A percentile compares a stretch with the other conserved stretches of the same genome.
Evolutionary conservation across 2,888 invertebrate genomes (phyloP).

Genomic region (Microctonus brassicae): DNA sequence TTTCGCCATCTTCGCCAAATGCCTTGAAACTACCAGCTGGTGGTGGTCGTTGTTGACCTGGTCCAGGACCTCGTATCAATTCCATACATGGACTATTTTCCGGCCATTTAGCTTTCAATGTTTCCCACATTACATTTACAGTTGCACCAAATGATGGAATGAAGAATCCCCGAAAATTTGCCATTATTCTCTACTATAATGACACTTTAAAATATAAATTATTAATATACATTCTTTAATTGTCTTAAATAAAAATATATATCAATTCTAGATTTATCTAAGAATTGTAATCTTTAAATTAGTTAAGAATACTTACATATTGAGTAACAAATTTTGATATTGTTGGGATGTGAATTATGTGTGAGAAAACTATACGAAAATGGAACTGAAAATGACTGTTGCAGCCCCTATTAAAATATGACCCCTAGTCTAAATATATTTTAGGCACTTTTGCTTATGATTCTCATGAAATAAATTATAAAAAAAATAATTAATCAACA

Average conservation of each 20-base stretch:
- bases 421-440: constrained; percentile 37
- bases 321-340: background rate
- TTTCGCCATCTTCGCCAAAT: constrained; percentile 63
- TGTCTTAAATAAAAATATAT: background rate
- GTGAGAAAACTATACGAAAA: background rate
- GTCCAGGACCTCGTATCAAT: constrained; percentile 65
- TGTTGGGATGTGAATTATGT: constrained; percentile 14
- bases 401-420: constrained; percentile 18
- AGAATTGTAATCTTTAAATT: background rate
- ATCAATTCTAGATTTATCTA: no score
- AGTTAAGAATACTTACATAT: constrained; percentile 11
- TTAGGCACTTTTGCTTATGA: constrained; percentile 53
- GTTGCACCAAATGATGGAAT: constrained; percentile 83
- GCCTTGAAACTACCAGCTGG: constrained; percentile 52
- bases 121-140: constrained; percentile 86
- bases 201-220: background rate
- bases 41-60: constrained; percentile 47
- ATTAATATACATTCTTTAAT: background rate
- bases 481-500: constrained; percentile 49
- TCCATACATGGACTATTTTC: constrained; percentile 73
- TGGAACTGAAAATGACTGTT: constrained; percentile 7
- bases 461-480: constrained; percentile 43
- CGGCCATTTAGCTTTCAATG: constrained; percentile 83
- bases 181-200: constrained; percentile 68
- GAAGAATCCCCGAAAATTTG: constrained; percentile 76